phyloP scores from a whole-genome alignment of 2,888 invertebrate genomes.

The Omphaloscelis lunosa region DNA sequence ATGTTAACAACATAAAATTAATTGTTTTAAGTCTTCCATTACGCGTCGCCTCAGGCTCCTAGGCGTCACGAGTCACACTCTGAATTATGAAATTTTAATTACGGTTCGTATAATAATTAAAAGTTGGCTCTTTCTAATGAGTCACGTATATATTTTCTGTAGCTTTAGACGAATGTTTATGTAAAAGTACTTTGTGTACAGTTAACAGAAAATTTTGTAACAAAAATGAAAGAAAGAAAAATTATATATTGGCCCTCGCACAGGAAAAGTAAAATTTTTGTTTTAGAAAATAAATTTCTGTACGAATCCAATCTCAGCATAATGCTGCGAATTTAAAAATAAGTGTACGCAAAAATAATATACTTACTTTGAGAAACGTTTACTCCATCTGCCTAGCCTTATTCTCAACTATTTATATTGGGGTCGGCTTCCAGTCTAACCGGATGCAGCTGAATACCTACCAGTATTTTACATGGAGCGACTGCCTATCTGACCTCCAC shows the following conservation, averaged over 20 bases:
- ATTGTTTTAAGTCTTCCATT: conserved; percentile 4
- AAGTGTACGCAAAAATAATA: neutral
- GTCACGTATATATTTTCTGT: conserved; percentile 41
- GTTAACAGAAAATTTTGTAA: neutral
- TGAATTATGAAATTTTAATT: conserved; percentile 48
- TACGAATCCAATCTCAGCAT: neutral
- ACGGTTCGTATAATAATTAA: conserved; percentile 45
- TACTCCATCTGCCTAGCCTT: too few relatives aligned
- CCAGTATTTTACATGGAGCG: too few relatives aligned
- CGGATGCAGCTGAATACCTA: too few relatives aligned
- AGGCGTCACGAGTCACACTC: conserved; percentile 25
- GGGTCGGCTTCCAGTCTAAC: too few relatives aligned
- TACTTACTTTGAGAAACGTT: neutral
- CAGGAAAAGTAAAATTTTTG: neutral
- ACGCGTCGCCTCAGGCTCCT: neutral
- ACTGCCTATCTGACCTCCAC: too few relatives aligned
- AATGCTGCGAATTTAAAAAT: neutral
- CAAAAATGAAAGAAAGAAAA: neutral
- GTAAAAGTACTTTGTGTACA: conserved; percentile 7
- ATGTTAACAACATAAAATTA: neutral
- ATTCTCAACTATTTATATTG: too few relatives aligned
- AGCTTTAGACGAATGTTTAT: conserved; percentile 8
- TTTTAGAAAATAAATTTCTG: neutral
- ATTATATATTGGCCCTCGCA: neutral
- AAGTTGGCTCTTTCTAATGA: conserved; percentile 45